Base-by-base conservation (phyloP, 2,113 vertebrate species). In the Stigmatopora argus region DNA sequence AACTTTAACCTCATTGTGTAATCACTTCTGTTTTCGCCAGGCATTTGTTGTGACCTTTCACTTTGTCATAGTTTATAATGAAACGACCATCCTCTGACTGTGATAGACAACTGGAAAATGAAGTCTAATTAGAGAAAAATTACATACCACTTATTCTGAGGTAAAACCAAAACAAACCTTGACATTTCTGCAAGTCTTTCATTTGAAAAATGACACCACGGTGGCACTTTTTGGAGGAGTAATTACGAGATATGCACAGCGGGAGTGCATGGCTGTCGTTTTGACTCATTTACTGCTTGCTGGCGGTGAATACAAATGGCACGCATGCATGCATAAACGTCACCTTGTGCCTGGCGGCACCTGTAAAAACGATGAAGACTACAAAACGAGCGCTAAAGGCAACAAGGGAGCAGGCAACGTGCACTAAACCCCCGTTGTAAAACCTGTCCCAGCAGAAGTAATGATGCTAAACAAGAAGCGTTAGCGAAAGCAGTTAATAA, bases 381-480 rank as follows among this genome's bases (percentile, higher is more conserved):
- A 55, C 71, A 45, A 66, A 48, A 67, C 57, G 70, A 73, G 69
- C 66, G 81, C 84, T 73, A 59, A 62, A 75, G 72, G 65, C 67
- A 74, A 81, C 67, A 78, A 65, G 62, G 67, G 74, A 69, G 72
- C 64, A 72, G 72, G 69, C 69, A 10, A 69, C 15, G 15, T 19
- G 7, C 1, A 0, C 51, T 52, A 2, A 59, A 58, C 26, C 65
- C 69, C 31, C 62, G 23, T 65, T 44, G 18, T 8, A 67, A 77
- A 75, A 67, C 69, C 65, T 68, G 78, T 83, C 77, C 69, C 75
- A 70, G 67, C 38, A 38, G 73, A 62, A 73, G 67, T 82, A 82
- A 82, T 80, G 81, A 71, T 59, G 78, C 70, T 15, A 67, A 78
- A 78, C 67, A 23, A 63, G 67, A 11, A 62, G 66, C 61, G 34